Conservation (phyloP, 2,113 vertebrate genomes). For the Neolamprologus toae region DNA sequence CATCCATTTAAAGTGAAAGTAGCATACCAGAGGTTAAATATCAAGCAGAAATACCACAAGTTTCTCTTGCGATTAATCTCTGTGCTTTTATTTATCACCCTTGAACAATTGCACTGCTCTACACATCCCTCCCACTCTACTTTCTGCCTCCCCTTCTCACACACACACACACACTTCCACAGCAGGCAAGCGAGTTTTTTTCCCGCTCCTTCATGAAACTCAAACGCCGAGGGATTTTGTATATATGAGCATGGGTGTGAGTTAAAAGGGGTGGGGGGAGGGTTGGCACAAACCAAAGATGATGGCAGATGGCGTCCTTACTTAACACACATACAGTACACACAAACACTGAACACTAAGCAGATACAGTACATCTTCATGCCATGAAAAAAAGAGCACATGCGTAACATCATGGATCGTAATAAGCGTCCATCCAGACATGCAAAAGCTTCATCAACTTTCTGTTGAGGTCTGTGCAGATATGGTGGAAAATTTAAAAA, state of each 20-base stretch:
- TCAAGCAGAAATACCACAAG: background rate
- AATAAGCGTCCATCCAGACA: background rate
- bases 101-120: constrained; percentile 8
- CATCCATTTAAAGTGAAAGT: background rate
- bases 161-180: background rate
- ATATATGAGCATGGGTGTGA: constrained; percentile 23
- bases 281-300: constrained; percentile 46
- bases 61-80: background rate
- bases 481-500: background rate
- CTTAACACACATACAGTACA: constrained; percentile 33
- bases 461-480: background rate
- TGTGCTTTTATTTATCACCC: background rate
- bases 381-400: background rate
- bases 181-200: background rate
- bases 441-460: background rate
- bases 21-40: background rate
- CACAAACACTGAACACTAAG: background rate
- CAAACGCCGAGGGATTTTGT: background rate
- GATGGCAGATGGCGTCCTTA: constrained; percentile 62
- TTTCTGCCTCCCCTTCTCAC: background rate
- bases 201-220: background rate
- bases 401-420: background rate
- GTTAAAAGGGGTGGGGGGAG: constrained; percentile 14
- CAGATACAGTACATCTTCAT: background rate
- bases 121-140: constrained; percentile 17